These are phyloP conservation scores for Theretra japonica DNA, from an alignment of 2,888 invertebrate species.

Conservation along the genomic window DNA sequence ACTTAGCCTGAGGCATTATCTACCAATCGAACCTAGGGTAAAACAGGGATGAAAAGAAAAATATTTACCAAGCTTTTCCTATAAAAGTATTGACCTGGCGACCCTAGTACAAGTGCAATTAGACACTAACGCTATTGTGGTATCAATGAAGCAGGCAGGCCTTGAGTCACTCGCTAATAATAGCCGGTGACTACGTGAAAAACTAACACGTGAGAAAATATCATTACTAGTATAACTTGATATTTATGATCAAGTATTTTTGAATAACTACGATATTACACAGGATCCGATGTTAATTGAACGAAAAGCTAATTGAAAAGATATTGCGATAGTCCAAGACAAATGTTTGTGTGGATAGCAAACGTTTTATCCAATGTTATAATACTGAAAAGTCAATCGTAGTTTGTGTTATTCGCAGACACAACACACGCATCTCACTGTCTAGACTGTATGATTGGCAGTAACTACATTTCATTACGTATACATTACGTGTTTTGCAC, in stretches of 20 bases:
- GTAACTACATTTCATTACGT: no score
- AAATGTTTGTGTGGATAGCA: no score
- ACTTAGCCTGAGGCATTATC: no score
- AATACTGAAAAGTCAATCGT: neutral
- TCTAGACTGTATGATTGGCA: no score
- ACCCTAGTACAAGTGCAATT: neutral
- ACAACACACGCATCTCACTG: no score
- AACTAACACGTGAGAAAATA: conserved; percentile 23
- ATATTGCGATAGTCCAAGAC: no score
- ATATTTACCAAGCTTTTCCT: no score
- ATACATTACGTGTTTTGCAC: no score
- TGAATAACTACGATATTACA: neutral
- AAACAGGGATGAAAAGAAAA: no score
- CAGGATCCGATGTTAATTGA: neutral
- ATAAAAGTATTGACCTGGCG: conserved; percentile 1
- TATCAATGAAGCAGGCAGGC: neutral
- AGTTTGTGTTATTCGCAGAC: neutral
- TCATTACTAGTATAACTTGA: neutral
- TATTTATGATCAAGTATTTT: neutral
- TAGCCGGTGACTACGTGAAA: conserved; percentile 2
- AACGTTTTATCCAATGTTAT: neutral
- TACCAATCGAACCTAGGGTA: no score
- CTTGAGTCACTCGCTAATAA: conserved; percentile 8
- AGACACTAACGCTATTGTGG: neutral
- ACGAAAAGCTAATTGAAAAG: neutral